Percentiles rank a stretch among this genome's conserved stretches.
Evolutionary conservation across 2,888 invertebrate species (phyloP).

Genomic region (Lasioglossum villosulum): DNA sequence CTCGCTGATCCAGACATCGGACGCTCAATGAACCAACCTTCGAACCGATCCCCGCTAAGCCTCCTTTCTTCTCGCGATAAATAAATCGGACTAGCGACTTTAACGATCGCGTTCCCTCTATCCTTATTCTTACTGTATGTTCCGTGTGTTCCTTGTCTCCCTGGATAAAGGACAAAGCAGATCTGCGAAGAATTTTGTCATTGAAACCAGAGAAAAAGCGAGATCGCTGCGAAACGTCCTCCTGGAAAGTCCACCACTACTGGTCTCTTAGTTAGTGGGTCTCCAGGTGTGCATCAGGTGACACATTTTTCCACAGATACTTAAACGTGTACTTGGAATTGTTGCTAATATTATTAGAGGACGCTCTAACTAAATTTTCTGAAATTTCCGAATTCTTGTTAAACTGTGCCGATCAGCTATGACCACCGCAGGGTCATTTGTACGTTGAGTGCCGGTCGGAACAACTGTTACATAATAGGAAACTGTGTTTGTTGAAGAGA

Average conservation of each 20-base stretch:
- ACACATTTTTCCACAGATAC: background rate
- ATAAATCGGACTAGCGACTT: constrained; percentile 74
- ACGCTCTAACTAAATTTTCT: background rate
- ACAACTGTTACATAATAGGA: no score
- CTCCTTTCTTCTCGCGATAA: constrained; percentile 72
- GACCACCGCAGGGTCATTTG: no score
- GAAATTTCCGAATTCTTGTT: no score
- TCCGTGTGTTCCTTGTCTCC: background rate
- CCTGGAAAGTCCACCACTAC: background rate
- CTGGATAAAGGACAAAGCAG: background rate
- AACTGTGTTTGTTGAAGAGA: background rate
- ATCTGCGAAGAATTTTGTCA: background rate
- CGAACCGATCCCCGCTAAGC: constrained; percentile 72
- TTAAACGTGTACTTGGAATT: background rate
- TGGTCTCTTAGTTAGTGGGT: background rate
- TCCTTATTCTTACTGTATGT: background rate
- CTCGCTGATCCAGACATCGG: constrained; percentile 72
- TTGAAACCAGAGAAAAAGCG: background rate
- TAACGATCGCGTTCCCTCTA: constrained; percentile 55
- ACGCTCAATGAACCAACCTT: constrained; percentile 66
- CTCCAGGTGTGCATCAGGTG: background rate
- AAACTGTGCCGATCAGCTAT: no score
- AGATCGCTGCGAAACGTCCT: background rate
- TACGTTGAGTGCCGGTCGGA: no score
- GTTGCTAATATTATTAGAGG: background rate